Conservation (phyloP, 2,888 invertebrate species). For the Lacanobia oleracea region DNA sequence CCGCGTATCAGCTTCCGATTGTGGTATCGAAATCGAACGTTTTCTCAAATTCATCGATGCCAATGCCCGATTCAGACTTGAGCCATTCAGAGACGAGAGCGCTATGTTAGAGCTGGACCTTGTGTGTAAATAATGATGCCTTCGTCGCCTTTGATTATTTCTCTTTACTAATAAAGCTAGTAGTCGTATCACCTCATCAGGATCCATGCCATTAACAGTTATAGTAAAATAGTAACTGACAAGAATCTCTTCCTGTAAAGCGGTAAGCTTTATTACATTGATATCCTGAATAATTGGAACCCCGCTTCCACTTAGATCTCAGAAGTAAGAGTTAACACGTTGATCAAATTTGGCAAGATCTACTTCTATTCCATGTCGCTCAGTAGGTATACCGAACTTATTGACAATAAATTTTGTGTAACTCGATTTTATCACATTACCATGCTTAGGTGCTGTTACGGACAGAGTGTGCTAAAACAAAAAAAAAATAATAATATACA, state of each 20-base stretch:
- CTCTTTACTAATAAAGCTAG: slow-evolving; percentile 43
- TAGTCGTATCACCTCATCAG: slow-evolving; percentile 17
- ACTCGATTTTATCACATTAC: slow-evolving; percentile 42
- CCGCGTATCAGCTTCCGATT: background rate
- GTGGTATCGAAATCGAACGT: slow-evolving; percentile 14
- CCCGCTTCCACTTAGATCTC: background rate
- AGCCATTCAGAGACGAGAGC: background rate
- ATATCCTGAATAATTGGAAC: background rate
- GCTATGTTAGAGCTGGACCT: background rate
- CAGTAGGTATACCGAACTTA: slow-evolving; percentile 31
- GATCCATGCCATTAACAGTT: slow-evolving; percentile 20
- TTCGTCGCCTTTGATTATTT: slow-evolving; percentile 28
- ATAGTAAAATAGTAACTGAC: background rate
- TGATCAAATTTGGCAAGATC: slow-evolving; percentile 9
- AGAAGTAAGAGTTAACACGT: slow-evolving; percentile 15
- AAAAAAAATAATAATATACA: slow-evolving; percentile 6
- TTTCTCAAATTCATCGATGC: slow-evolving; percentile 18
- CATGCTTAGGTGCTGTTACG: background rate
- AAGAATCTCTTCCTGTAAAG: background rate
- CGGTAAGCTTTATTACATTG: background rate
- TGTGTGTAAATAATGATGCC: slow-evolving; percentile 4
- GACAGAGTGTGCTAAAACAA: slow-evolving; percentile 26
- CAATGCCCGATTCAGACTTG: slow-evolving; percentile 28
- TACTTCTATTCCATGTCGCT: slow-evolving; percentile 34
- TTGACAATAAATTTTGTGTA: slow-evolving; percentile 53